Base-by-base conservation (phyloP, 2,797 vertebrate species). In the Halcyon badia region DNA sequence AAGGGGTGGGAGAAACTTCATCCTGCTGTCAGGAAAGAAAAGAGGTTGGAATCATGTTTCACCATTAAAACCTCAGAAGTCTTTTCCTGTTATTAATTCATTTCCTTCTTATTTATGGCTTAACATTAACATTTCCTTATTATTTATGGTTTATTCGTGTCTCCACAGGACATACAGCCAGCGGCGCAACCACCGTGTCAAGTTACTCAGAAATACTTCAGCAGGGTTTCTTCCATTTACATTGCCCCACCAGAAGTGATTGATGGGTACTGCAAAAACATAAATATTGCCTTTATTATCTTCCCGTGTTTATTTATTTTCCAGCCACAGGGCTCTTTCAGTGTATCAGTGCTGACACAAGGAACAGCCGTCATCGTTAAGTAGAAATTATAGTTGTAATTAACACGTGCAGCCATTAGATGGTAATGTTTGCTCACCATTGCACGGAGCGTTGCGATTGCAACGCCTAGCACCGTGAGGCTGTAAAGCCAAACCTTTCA, bases 361-460 rank as follows among this genome's bases (percentile, higher is more conserved):
- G 66, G 51, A 92, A 18, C 39, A 83, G 24, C n/a, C 46, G 69
- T 77, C 62, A 31, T 69, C 0, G 3, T 66, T 83, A 37, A 90
- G 49, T 9, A 89, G 65, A 79, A 95, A 95, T 95, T 84, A 94
- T 35, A 65, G 91, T 61, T 97, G 95, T 77, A 96, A 96, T 97
- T 94, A 97, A 75, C 88, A 65, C 2, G 10, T 11, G 0, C 76
- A 95, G 88, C 96, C 97, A 95, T 96, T 95, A 97, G 97, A 97
- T 96, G 97, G 97, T 95, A 96, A 96, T 96, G 72, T 97, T 96
- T 75, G 26, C 91, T 95, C 79, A 68, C 52, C 25, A 0, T 70
- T 92, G 37, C 56, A 26, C 37, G 14, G 68, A 66, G 41, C 14
- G 15, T 31, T 39, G 41, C 56, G 58, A 48, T 82, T 37, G 35